Evolutionary conservation across 1,140 invertebrate species (phyloP), one percentile per base, ranked within the genome.

Genomic region (Spodoptera frugiperda): DNA sequence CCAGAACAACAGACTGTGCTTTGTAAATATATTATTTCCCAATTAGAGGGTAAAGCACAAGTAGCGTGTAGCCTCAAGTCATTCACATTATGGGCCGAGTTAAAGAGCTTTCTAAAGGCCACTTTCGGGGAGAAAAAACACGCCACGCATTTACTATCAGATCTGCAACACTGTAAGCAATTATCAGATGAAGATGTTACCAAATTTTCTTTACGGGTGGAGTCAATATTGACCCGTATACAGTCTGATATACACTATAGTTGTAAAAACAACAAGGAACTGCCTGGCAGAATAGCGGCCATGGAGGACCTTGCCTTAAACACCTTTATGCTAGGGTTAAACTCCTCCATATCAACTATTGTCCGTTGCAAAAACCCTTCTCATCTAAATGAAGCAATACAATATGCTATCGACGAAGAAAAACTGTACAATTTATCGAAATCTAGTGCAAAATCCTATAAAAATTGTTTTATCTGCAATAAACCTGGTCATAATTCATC

Each of bases 111-210:
- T 61, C 44, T 87, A 25, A 85, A 78, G 73, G 2, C 19, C 0
- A 80, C 33, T 5, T 87, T 87, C 55, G 81, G 81, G 0, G 84
- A 85, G 44, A 84, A 68, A 49, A 85, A 84, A 67, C 83, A 85
- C 33, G 53, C 54, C 0, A 65, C 55, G 0, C 85, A 85, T 73
- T 46, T 83, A 14, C n/a, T 87, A 46, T 5, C 73, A 0, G 80
- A 87, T 10, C 17, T 87, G 10, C 83, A 84, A 75, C 51, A 55
- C n/a, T 83, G 80, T 19, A 79, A 67, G 44, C 80, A 83, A 61
- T 9, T 15, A 21, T 2, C 44, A 9, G 15, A 44, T 5, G 84
- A 87, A 61, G 19, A 39, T 2, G 82, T 87, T 0, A 76, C 72
- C 1, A 33, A 84, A 76, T 85, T 25, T 55, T 67, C 76, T 0